Conservation (phyloP, 2,888 invertebrate species). For the Hypolimnas misippus region DNA sequence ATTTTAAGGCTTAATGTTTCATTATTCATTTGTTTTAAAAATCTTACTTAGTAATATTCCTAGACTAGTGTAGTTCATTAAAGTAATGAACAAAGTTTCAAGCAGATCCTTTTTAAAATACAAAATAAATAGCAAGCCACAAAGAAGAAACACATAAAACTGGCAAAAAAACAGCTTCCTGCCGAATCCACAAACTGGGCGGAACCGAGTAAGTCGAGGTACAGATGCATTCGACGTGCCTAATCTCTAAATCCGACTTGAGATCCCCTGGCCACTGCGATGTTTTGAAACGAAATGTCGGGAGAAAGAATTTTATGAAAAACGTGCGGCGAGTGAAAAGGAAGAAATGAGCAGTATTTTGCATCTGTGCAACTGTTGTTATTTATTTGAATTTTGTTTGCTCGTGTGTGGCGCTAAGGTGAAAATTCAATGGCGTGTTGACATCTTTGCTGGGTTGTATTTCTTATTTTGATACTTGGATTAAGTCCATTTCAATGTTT, state of each 20-base stretch:
- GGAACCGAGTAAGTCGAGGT: constrained; percentile 54
- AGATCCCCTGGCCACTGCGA: constrained; percentile 44
- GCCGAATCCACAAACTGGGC: constrained; percentile 34
- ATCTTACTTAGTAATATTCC: background rate
- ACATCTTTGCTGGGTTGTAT: background rate
- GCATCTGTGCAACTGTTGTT: constrained; percentile 12
- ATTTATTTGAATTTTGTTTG: constrained; percentile 11
- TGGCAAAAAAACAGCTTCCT: constrained; percentile 15
- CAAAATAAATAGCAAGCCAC: constrained; percentile 6
- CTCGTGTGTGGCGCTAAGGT: background rate
- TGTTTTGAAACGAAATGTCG: constrained; percentile 42
- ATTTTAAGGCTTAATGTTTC: background rate
- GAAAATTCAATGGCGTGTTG: constrained; percentile 1
- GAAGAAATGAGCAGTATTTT: constrained; percentile 22
- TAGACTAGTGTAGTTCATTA: background rate
- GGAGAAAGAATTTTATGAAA: constrained; percentile 44
- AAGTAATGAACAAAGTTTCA: constrained; percentile 7
- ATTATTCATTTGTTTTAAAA: background rate
- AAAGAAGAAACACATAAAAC: background rate
- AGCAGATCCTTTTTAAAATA: background rate
- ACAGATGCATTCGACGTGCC: constrained; percentile 69
- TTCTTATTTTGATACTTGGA: background rate
- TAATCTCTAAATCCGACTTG: constrained; percentile 69
- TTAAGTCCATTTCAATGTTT: background rate
- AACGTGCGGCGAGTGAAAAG: constrained; percentile 39